Percentiles rank a stretch among this genome's conserved stretches.
phyloP scores from a whole-genome alignment of 2,113 vertebrate species.

The Arvicanthis niloticus region DNA sequence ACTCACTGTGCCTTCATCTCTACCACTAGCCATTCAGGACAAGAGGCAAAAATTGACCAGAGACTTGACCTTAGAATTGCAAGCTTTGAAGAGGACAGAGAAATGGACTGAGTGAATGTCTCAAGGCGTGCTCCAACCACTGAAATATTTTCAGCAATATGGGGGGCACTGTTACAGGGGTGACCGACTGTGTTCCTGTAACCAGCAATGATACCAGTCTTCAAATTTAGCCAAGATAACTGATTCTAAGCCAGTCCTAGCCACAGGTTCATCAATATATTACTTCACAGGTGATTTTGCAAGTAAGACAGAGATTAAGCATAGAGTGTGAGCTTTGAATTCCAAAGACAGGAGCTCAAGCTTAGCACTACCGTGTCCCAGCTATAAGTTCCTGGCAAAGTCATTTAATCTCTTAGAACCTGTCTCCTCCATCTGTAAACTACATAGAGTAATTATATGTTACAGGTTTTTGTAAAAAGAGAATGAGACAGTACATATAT shows the following conservation, averaged over 20 bases:
- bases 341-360: background rate
- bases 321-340: background rate
- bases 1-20: background rate
- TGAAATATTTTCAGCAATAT: background rate
- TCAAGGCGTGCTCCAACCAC: background rate
- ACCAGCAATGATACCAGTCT: background rate
- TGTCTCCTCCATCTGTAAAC: background rate
- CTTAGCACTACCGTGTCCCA: background rate
- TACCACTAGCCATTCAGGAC: background rate
- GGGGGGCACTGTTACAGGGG: background rate
- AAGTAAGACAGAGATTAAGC: background rate
- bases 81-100: background rate
- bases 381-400: background rate
- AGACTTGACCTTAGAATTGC: conserved; percentile 39
- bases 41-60: background rate
- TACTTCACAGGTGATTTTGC: background rate
- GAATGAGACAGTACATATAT: background rate
- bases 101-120: background rate
- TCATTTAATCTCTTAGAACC: background rate
- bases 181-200: background rate
- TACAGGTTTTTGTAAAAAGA: background rate
- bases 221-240: background rate
- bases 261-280: background rate
- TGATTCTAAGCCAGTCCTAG: background rate
- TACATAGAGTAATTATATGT: background rate